phyloP scores from a whole-genome alignment of 2,797 vertebrate species.

The Acipenser ruthenus region DNA sequence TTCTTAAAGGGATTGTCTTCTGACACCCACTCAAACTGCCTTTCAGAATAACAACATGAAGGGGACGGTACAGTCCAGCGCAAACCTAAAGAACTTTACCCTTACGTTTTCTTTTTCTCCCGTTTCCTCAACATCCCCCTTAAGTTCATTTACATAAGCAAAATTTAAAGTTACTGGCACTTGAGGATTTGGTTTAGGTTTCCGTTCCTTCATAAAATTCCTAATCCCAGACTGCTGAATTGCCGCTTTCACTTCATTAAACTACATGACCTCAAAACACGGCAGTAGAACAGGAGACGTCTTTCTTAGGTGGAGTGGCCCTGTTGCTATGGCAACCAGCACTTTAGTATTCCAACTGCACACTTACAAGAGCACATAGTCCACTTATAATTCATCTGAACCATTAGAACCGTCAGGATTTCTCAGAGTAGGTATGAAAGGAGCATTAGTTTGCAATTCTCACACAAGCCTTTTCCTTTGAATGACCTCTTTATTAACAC shows the following conservation, averaged over 20 bases:
- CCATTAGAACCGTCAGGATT: neutral
- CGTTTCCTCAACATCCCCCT: no score
- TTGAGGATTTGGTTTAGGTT: neutral
- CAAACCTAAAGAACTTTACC: no score
- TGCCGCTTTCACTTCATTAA: constrained; percentile 4
- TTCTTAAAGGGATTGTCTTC: no score
- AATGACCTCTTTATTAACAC: neutral
- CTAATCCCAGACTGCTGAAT: neutral
- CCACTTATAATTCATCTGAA: neutral
- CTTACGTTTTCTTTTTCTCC: no score
- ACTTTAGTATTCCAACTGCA: constrained; percentile 1
- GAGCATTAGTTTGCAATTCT: neutral
- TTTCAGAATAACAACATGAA: no score
- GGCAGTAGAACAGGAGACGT: neutral
- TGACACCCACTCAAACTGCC: no score
- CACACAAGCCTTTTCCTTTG: neutral
- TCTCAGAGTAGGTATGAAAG: neutral
- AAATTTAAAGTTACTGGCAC: neutral
- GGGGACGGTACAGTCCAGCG: no score
- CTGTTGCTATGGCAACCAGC: constrained; percentile 13
- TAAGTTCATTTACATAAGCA: neutral
- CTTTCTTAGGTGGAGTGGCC: constrained; percentile 8
- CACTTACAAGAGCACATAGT: neutral
- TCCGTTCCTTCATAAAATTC: neutral
- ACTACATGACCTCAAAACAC: neutral